Conservation (phyloP, 1,140 invertebrate genomes). For the Thaumetopoea pityocampa region DNA sequence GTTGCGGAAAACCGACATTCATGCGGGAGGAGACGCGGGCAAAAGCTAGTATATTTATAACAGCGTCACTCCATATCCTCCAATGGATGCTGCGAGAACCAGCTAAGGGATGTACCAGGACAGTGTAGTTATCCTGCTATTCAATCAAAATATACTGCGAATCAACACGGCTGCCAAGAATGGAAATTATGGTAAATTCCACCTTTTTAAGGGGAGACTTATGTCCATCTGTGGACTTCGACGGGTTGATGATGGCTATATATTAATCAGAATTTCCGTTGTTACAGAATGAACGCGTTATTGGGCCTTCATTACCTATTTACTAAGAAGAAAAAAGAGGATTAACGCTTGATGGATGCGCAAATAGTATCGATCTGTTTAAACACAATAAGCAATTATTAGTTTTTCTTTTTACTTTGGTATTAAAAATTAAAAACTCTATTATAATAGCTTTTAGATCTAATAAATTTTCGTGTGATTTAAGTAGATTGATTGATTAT, state of each 20-base stretch:
- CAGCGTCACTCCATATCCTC: no score
- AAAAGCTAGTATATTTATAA: no score
- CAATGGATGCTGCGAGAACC: no score
- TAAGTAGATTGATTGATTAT: slow-evolving; percentile 9
- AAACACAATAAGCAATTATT: neutral
- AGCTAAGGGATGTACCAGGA: no score
- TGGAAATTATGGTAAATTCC: neutral
- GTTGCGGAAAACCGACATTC: no score
- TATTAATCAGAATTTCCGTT: slow-evolving; percentile 24
- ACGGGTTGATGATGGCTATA: no score
- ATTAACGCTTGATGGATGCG: no score
- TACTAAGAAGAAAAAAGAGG: slow-evolving; percentile 42
- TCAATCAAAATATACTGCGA: no score
- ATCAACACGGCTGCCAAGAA: no score
- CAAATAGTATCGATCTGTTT: neutral
- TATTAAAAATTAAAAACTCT: slow-evolving; percentile 7
- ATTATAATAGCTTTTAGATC: slow-evolving; percentile 6
- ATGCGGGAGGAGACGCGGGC: no score
- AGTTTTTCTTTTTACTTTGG: slow-evolving; percentile 1
- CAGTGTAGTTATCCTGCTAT: no score
- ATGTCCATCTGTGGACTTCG: neutral
- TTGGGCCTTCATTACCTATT: slow-evolving; percentile 57
- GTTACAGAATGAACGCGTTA: slow-evolving; percentile 59
- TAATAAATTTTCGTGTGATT: slow-evolving; percentile 2
- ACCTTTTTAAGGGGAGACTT: neutral